phyloP scores from a whole-genome alignment of 2,797 vertebrate species.

The Nothura maculosa region DNA sequence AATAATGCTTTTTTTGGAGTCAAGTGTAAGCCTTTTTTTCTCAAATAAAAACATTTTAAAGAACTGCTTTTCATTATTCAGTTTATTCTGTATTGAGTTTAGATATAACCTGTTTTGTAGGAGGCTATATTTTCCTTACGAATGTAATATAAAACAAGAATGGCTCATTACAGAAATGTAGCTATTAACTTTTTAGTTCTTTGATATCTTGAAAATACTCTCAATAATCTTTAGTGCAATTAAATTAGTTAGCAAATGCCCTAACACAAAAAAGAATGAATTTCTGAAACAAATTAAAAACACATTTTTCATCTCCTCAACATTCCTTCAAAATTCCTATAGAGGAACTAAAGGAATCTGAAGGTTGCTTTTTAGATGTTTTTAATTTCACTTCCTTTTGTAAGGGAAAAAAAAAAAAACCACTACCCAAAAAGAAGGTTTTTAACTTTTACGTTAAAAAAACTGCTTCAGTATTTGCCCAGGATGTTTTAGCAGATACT shows the following conservation, averaged over 20 bases:
- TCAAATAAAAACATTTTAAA: slow-evolving; percentile 80
- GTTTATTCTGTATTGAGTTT: neutral
- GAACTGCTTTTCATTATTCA: neutral
- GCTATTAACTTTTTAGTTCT: neutral
- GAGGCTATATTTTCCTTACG: rapidly evolving
- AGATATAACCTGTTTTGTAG: neutral
- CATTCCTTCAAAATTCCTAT: neutral
- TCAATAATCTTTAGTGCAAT: neutral
- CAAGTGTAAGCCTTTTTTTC: slow-evolving; percentile 77
- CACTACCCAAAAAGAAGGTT: too few relatives aligned
- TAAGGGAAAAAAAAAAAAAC: neutral
- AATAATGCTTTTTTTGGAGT: slow-evolving; percentile 65
- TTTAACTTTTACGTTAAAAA: too few relatives aligned
- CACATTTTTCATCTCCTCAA: neutral
- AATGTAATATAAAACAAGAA: rapidly evolving
- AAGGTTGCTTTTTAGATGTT: neutral
- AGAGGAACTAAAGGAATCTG: neutral
- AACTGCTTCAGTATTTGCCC: neutral
- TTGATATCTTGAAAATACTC: neutral
- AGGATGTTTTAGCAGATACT: neutral
- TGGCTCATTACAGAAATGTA: neutral
- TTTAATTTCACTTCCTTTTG: neutral
- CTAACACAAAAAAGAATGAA: neutral
- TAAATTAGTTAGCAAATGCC: neutral
- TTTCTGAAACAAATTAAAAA: neutral